Evolutionary conservation across 2,888 invertebrate genomes (phyloP), one percentile per base, ranked within the genome.

Genomic region (Druceiella hillmani): DNA sequence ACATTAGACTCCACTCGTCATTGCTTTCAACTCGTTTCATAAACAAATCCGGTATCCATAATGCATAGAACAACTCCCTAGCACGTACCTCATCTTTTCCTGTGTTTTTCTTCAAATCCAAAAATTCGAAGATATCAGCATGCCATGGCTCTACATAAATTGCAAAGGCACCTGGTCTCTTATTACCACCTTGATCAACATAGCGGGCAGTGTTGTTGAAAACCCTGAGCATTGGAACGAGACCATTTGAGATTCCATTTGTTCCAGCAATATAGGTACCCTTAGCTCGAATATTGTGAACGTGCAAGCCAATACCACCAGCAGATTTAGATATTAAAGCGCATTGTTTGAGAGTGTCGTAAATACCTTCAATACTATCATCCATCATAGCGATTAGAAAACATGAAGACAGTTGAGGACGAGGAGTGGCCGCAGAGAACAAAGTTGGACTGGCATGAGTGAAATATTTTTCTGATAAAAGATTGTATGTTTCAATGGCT

Each of bases 101-200:
- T 1, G 91, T 94, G 59, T 98, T 99, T 60, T 95, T 97, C 57
- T 87, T 91, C 33, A 97, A 69, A 58, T 97, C 89, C 33, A 99
- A 67, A 65, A 97, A 99, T 42, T 93, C 93, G 59, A 95, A 91
- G 41, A 99, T 75, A 61, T 99, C 98, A 0, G 92, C 86, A 67
- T 99, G 99, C 99, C 99, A 99, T 0, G 99, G 99, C 63, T 99
- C 99, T 35, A 99, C 65, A 57, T 99, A 99, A 43, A 99, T 82
- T 10, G 99, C 95, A 69, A 98, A 95, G 3, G 97, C 97, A 13
- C 98, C 98, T 2, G 97, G 97, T 44, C 97, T 72, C 75, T 97
- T 97, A 57, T 95, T 95, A 31, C 97, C 97, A 13, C 97, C 95
- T 69, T 99, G 98, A 61, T 97, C 95, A 1, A 98, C 95, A 66